phyloP scores from a whole-genome alignment of 2,797 vertebrate genomes.

The Choloepus didactylus region DNA sequence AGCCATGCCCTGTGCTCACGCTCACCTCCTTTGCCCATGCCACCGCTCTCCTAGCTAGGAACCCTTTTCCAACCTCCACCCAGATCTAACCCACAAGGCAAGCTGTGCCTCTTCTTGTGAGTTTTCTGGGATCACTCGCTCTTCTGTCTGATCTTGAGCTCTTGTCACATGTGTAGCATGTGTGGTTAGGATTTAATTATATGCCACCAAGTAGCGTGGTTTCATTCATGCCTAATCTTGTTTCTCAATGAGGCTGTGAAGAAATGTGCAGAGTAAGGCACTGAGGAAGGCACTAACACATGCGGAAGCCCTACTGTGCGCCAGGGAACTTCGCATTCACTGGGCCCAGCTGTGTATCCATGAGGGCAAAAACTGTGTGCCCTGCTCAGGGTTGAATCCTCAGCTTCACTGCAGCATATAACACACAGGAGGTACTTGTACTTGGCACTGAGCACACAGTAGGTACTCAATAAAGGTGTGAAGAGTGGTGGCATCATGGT shows the following conservation, averaged over 20 bases:
- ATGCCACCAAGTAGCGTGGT: fast-evolving
- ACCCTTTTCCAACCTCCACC: no score
- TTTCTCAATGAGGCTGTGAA: background rate
- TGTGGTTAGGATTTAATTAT: background rate
- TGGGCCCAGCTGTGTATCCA: fast-evolving
- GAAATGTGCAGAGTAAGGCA: background rate
- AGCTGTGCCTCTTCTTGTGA: background rate
- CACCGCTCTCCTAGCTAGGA: background rate
- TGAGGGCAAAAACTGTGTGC: fast-evolving
- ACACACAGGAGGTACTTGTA: background rate
- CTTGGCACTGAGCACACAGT: background rate
- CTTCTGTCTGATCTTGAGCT: background rate
- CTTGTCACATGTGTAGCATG: fast-evolving
- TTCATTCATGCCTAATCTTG: background rate
- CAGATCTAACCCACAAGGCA: fast-evolving
- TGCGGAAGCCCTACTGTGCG: background rate
- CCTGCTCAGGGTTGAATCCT: fast-evolving
- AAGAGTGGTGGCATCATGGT: fast-evolving
- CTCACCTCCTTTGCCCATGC: background rate
- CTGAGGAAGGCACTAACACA: fast-evolving
- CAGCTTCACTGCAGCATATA: fast-evolving
- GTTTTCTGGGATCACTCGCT: background rate
- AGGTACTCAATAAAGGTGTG: background rate
- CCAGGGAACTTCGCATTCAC: fast-evolving
- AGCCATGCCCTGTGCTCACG: fast-evolving